phyloP scores from a whole-genome alignment of 2,113 vertebrate species.

The Lagopus leucura region DNA sequence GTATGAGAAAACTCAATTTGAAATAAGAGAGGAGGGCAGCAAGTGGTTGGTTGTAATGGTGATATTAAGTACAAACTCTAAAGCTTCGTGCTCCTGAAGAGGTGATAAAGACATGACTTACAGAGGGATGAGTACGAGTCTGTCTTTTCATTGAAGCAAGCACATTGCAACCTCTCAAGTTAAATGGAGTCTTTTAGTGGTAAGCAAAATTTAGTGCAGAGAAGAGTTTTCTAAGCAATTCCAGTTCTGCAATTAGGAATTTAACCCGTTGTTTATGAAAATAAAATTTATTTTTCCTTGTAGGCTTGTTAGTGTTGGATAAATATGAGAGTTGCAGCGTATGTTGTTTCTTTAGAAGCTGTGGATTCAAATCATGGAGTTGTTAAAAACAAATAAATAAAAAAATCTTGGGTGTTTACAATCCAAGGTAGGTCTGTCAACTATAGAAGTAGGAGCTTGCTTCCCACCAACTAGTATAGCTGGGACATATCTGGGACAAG shows the following conservation, averaged over 20 bases:
- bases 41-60: fast-evolving
- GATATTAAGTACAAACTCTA: neutral
- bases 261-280: neutral
- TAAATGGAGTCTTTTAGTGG: neutral
- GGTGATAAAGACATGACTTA: neutral
- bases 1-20: neutral
- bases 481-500: neutral
- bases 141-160: neutral
- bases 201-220: neutral
- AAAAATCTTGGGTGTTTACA: constrained; percentile 15
- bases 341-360: constrained; percentile 59
- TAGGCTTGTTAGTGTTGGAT: constrained; percentile 27
- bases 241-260: constrained; percentile 7
- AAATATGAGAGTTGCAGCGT: constrained; percentile 40
- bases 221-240: constrained; percentile 4
- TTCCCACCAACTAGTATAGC: neutral
- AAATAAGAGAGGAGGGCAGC: neutral
- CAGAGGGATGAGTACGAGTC: neutral
- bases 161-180: neutral
- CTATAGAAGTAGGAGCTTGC: neutral
- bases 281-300: constrained; percentile 25
- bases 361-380: constrained; percentile 36
- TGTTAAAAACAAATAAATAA: neutral
- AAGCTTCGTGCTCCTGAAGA: neutral
- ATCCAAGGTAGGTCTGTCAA: constrained; percentile 16